phyloP scores from a whole-genome alignment of 1,140 invertebrate species.

The Micrasema longulum region DNA sequence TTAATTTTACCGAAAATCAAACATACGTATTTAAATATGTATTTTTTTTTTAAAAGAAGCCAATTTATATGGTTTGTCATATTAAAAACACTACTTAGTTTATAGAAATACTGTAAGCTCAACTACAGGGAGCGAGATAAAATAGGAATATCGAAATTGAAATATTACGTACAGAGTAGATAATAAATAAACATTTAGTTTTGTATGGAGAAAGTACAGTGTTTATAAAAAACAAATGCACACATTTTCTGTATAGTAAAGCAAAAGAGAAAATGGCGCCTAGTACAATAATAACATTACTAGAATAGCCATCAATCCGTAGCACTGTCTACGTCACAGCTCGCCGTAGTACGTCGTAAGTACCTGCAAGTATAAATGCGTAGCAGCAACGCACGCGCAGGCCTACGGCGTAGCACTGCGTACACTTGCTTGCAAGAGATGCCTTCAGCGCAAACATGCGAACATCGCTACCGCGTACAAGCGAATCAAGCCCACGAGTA shows the following conservation, averaged over 20 bases:
- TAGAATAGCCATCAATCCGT: conserved; percentile 28
- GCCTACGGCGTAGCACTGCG: conserved; percentile 41
- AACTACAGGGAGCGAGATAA: too few species aligned
- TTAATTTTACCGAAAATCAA: too few species aligned
- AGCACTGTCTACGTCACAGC: conserved; percentile 25
- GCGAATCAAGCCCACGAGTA: not conserved
- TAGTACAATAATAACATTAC: not conserved
- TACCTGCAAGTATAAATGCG: conserved; percentile 38
- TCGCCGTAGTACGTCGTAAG: conserved; percentile 14
- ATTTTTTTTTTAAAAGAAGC: too few species aligned
- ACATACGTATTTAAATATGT: too few species aligned
- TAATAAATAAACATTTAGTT: too few species aligned
- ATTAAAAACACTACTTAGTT: too few species aligned
- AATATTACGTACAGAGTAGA: too few species aligned
- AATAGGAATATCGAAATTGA: too few species aligned
- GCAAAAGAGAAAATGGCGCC: conserved; percentile 17
- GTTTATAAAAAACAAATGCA: not conserved
- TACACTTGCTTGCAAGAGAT: conserved; percentile 43
- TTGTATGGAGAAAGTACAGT: too few species aligned
- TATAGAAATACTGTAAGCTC: too few species aligned
- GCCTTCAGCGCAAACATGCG: conserved; percentile 22
- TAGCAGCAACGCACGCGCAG: conserved; percentile 41
- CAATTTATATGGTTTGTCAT: too few species aligned
- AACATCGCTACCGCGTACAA: not conserved
- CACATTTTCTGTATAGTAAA: not conserved